A percentile compares a stretch with the other conserved stretches of the same genome.
phyloP scores from a whole-genome alignment of 2,888 invertebrate species.

The Heliconius ismenius region DNA sequence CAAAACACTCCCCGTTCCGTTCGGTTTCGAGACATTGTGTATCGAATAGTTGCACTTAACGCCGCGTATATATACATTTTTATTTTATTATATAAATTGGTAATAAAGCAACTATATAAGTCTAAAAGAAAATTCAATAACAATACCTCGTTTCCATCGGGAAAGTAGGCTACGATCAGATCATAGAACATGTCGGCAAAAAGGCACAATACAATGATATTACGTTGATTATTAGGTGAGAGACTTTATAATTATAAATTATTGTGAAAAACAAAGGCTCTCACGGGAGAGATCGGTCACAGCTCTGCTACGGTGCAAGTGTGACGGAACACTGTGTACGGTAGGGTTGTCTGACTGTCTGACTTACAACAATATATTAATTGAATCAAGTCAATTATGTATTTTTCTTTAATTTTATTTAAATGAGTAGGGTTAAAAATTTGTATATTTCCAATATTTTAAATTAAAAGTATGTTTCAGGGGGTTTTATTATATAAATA shows the following conservation, averaged over 20 bases:
- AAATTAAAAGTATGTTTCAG: background rate
- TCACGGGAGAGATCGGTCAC: slow-evolving; percentile 41
- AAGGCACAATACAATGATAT: slow-evolving; percentile 32
- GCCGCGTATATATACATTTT: background rate
- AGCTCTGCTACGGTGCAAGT: slow-evolving; percentile 28
- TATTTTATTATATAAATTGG: background rate
- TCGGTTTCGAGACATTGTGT: background rate
- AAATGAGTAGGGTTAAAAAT: background rate
- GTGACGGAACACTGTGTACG: slow-evolving; percentile 19
- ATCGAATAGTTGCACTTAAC: background rate
- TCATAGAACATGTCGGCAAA: slow-evolving; percentile 59
- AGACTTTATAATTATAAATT: slow-evolving; percentile 30
- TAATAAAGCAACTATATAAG: background rate
- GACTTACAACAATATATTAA: background rate
- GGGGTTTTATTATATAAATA: background rate
- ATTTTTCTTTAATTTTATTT: background rate
- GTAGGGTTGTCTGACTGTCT: slow-evolving; percentile 30
- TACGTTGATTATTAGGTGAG: slow-evolving; percentile 32
- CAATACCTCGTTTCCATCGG: slow-evolving; percentile 53
- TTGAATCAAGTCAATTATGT: background rate
- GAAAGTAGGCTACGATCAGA: slow-evolving; percentile 68
- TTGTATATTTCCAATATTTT: too few relatives aligned
- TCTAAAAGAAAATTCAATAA: slow-evolving; percentile 34
- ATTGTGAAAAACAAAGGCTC: slow-evolving; percentile 35
- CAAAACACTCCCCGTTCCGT: too few relatives aligned